Base-by-base conservation (phyloP, 2,888 invertebrate species). In the Cephus runcator region DNA sequence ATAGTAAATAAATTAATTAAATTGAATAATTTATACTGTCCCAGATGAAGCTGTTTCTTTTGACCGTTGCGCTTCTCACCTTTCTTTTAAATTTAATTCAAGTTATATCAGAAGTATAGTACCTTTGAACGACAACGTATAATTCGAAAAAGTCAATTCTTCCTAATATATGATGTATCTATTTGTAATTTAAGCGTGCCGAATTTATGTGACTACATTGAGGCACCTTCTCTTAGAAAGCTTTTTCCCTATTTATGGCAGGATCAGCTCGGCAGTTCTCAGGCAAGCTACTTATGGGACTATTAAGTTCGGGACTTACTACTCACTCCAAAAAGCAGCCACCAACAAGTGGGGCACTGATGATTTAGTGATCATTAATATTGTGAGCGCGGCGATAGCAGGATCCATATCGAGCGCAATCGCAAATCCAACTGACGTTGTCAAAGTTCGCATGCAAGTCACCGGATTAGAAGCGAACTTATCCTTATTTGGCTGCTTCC, bases 201-300 rank as follows among this genome's bases (percentile, higher is more conserved):
- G 56, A 23, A 23, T 56, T 23, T 23, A 56, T 56, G 23, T 56
- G 23, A 23, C 23, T 56, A 23, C 23, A 23, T 56, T 23, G 23
- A 56, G 56, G 56, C 6, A 56, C 56, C 56, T 56, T 23, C 56
- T 56, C 56, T 56, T 56, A 56, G 56, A 56, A 56, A 56, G 56
- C 56, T 56, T 23, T 56, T 76, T 33, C 11, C 36, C 56, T 77
- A 79, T 79, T 23, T 34, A 34, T 74, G 31, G 56, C 92, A 98
- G 98, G 76, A 97, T 98, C 89, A 96, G 96, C 94, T 98, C 98
- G 76, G 98, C 98, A 73, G 95, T 98, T 76, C 93, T 98, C 79
- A 94, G 98, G 3, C 98, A 98, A 92, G 97, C 98, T 40, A 98
- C 97, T 69, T 98, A 98, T 92, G 98, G 98, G 85, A 98, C 98